Conservation (phyloP, 2,113 vertebrate species). For the Dipodomys ordii region DNA sequence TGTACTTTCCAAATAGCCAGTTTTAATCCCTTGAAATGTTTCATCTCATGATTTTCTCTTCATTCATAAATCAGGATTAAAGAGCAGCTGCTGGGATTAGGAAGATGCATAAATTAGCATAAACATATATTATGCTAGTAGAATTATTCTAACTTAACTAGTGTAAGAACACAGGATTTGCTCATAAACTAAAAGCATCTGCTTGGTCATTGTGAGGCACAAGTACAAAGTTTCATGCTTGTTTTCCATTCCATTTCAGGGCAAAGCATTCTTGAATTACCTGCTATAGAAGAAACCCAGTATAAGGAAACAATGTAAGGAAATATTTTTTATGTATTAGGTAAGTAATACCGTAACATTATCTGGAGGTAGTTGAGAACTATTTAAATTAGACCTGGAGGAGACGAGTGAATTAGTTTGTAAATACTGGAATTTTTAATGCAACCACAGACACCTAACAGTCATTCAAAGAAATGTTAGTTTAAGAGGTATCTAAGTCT, state of each 20-base stretch:
- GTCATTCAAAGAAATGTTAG: conserved; percentile 83
- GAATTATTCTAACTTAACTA: background rate
- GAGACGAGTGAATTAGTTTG: conserved; percentile 83
- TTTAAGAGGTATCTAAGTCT: conserved; percentile 83
- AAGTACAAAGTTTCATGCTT: background rate
- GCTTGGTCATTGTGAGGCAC: conserved; percentile 28
- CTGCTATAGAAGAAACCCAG: conserved; percentile 67
- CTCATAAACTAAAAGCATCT: conserved; percentile 47
- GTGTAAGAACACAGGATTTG: conserved; percentile 40
- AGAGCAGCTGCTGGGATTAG: conserved; percentile 74
- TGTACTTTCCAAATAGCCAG: conserved; percentile 71
- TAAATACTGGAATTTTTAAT: conserved; percentile 86
- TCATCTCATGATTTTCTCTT: conserved; percentile 77
- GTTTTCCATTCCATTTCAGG: conserved; percentile 54
- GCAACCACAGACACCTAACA: conserved; percentile 94
- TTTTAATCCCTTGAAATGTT: conserved; percentile 79
- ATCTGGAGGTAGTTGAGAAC: conserved; percentile 68
- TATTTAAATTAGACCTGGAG: conserved; percentile 78
- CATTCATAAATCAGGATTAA: conserved; percentile 82
- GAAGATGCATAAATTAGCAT: conserved; percentile 70
- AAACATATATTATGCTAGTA: conserved; percentile 34
- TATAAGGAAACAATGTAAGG: conserved; percentile 74
- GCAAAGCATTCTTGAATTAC: conserved; percentile 66
- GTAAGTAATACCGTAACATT: conserved; percentile 51
- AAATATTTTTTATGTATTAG: conserved; percentile 73